Evolutionary conservation across 2,113 vertebrate species (phyloP), one percentile per base, ranked within the genome.

Genomic region (Oceanites oceanicus): DNA sequence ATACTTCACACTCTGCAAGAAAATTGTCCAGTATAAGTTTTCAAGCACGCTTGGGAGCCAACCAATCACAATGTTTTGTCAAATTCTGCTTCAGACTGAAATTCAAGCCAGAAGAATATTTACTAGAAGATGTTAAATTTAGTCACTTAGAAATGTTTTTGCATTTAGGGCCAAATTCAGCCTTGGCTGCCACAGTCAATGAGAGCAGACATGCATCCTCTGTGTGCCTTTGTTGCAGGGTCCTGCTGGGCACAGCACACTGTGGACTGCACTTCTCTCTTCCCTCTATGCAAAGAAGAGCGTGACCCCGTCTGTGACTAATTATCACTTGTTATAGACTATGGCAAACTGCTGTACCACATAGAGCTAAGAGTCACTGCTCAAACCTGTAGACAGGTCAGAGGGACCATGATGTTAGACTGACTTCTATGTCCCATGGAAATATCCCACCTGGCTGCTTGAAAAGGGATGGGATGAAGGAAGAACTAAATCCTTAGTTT

Each of bases 71-170:
- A 88, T 90, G 95, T 95, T 97, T 95, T 92, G 91, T 95, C 92
- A 95, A 95, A 95, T 94, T 92, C 71, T 66, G 29, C 81, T 92
- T 96, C 87, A 96, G 93, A 92, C 71, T 74, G 89, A 90, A 96
- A 95, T 90, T 90, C 67, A 92, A 96, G 89, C 80, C 93, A 94
- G 89, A 82, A 90, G 94, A 96, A 85, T 95, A 96, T 97, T 94
- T 94, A 97, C 92, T 96, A 96, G 92, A 94, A 96, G 84, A 97
- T 77, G 94, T 96, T 97, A 97, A 97, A 95, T 95, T 97, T 97
- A 97, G 95, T 82, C 77, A 90, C 71, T 94, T 95, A 25, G 72
- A 97, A 89, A 95, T 96, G 86, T 97, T 97, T 95, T 97, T 63
- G 62, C 77, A 91, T 74, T 90, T 47, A 62, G 77, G 91, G 86